Evolutionary conservation across 1,140 invertebrate species (phyloP), one percentile per base, ranked within the genome.

Genomic region (Halyomorpha halys): DNA sequence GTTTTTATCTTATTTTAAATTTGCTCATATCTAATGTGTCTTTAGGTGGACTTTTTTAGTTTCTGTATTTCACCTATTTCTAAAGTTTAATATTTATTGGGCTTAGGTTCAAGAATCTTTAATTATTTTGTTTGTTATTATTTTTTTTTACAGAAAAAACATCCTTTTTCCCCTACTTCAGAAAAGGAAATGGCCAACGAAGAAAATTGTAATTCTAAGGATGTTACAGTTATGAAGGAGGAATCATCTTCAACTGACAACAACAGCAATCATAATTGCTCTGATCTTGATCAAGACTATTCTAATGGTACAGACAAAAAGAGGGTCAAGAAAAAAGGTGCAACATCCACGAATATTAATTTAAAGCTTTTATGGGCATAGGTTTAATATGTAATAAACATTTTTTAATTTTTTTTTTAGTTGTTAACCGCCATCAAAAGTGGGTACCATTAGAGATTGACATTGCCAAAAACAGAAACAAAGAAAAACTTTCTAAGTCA

Each of bases 361-460:
- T 39, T 39, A 1, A 8, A 30, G 34, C 1, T 39, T 11, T 9
- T 13, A 8, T 39, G 13, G 13, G 11, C 34, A 39, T 11, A 39
- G 27, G 3, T 4, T 39, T 39, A 11, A 13, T 8, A 13, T 39
- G 34, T 39, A 39, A 13, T 39, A 11, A 39, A 13, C 11, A 1
- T 39, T 39, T 39, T 8, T 1, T 39, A 2, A 6, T 39, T 39
- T 3, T 39, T 39, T 47, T 65, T 53, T 27, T 25, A 65, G 64
- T 23, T 4, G 15, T 62, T 60, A 79, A 77, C 56, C 87, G 86
- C 73, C 59, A 56, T 56, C 83, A 86, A 68, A 87, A 86, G 75
- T 89, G 87, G 87, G 81, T 87, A 51, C 86, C 85, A 23, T 72
- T 89, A 59, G 84, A 85, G 69, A 85, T 89, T 64, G 84, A 87